A percentile compares a stretch with the other conserved stretches of the same genome.
phyloP scores from a whole-genome alignment of 2,113 vertebrate genomes.

The Ahaetulla prasina region DNA sequence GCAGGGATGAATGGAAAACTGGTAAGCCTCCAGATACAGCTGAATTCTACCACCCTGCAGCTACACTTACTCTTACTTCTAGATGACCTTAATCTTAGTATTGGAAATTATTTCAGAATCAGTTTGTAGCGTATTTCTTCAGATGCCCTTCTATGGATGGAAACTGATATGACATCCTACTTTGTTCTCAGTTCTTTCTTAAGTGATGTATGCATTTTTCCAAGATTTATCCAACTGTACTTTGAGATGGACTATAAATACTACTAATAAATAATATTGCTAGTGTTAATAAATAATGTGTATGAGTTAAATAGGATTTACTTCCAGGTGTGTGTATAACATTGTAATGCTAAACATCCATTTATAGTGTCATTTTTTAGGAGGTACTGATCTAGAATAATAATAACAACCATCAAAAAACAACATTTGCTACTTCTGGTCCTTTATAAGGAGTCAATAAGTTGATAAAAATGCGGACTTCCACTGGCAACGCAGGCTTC shows the following conservation, averaged over 20 bases:
- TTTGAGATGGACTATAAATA: not conserved
- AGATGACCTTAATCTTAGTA: not conserved
- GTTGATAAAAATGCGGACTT: not conserved
- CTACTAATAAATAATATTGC: not conserved
- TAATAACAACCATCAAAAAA: not conserved
- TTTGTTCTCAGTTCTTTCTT: not conserved
- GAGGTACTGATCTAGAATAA: not conserved
- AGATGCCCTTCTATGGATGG: no score
- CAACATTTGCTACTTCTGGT: not conserved
- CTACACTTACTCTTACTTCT: not conserved
- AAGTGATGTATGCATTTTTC: not conserved
- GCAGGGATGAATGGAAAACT: not conserved
- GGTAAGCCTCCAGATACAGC: not conserved
- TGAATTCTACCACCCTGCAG: not conserved
- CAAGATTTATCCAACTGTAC: no score
- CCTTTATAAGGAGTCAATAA: not conserved
- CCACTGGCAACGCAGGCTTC: no score
- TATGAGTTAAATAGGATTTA: not conserved
- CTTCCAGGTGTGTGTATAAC: not conserved
- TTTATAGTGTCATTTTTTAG: not conserved
- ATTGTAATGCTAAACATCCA: not conserved
- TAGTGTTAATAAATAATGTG: not conserved
- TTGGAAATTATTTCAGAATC: not conserved
- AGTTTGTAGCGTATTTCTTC: not conserved
- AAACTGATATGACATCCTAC: not conserved